Evolutionary conservation across 2,888 invertebrate species (phyloP), one percentile per base, ranked within the genome.

Genomic region (Dryadula phaetusa): DNA sequence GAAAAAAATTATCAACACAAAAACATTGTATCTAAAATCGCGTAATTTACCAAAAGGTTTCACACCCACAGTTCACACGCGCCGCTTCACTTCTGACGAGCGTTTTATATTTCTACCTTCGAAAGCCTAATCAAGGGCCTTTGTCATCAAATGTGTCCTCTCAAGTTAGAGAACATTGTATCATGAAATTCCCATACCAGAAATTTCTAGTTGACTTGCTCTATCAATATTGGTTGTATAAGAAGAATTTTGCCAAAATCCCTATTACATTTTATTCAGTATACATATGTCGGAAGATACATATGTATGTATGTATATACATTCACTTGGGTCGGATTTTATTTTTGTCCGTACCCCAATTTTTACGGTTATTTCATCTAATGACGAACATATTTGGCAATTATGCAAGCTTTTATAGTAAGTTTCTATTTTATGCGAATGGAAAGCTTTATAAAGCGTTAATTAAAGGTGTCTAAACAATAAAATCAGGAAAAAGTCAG

Each of bases 61-160:
- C 16, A 10, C 25, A 58, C 42, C 32, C 12, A 7, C 18, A 37
- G 25, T 5, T 28, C 34, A 56, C 34, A 7, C 46, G 34, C 44
- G 12, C 25, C 37, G 20, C 22, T 46, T 34, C 20, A 54, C 40
- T 42, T 47, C 44, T 22, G 52, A 52, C 62, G 32, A 53, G 14
- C 52, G 54, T 52, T 63, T 46, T 58, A 62, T 65, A 66, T 68
- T 60, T 56, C 54, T 37, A 34, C 65, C 47, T 58, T 61, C 56
- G 49, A 70, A 56, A 66, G 62, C 53, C 52, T 60, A 66, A 68
- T 70, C 68, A 68, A 60, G 54, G 60, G 62, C 54, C 58, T 67
- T 66, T 66, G 68, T 67, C 70, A 58, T 49, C 67, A 37, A 47
- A 63, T 40, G 47, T 44, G 54, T 58, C 32, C 63, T 34, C 32